These are phyloP conservation scores for Oreamnos americanus DNA, from an alignment of 2,113 vertebrate genomes.

Conservation along the genomic window DNA sequence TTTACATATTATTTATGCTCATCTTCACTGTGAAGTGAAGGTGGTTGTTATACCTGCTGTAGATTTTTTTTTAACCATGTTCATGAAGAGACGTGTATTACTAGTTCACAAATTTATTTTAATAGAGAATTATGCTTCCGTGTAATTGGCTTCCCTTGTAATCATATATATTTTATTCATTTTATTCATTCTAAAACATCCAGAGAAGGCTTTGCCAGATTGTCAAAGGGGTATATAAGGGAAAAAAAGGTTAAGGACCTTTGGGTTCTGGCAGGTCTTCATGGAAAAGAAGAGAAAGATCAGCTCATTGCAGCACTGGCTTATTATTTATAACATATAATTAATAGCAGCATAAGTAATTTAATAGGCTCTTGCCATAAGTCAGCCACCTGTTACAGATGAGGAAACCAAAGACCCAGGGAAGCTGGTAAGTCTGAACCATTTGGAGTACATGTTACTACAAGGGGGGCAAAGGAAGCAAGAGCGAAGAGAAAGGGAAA, in stretches of 20 bases:
- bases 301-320: neutral
- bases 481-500: neutral
- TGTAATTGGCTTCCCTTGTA: neutral
- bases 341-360: neutral
- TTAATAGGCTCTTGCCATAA: neutral
- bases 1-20: neutral
- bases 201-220: neutral
- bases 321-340: neutral
- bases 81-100: neutral
- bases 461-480: neutral
- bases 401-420: neutral
- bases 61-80: neutral
- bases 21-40: neutral
- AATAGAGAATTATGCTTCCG: neutral
- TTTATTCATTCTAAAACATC: neutral
- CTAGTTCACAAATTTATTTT: neutral
- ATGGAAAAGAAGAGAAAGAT: neutral
- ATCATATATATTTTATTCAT: neutral
- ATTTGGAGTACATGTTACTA: neutral
- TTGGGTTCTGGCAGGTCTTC: neutral
- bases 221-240: neutral
- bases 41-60: neutral
- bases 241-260: neutral
- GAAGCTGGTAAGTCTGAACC: neutral
- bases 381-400: neutral